These are phyloP conservation scores for Aphodius granarius DNA, from an alignment of 2,888 invertebrate species.

Conservation along the genomic window DNA sequence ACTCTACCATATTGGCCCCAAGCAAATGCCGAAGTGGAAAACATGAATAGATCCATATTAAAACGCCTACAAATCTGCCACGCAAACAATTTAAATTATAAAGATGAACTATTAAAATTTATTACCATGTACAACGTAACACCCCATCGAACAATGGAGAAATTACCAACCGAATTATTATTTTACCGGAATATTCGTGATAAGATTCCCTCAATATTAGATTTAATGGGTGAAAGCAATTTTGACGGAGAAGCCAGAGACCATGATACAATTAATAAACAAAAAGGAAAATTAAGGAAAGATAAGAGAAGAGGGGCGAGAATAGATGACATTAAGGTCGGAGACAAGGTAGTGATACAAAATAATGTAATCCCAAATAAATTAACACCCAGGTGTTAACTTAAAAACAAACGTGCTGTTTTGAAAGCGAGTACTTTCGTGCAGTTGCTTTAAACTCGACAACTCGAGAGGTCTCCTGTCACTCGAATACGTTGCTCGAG, in stretches of 20 bases:
- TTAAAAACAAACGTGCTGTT: too few species aligned
- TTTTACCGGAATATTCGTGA: slow-evolving; percentile 33
- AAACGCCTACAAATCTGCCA: background rate
- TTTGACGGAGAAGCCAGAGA: slow-evolving; percentile 11
- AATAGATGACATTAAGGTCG: background rate
- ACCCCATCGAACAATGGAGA: slow-evolving; percentile 37
- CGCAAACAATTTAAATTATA: background rate
- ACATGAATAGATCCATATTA: slow-evolving; percentile 37
- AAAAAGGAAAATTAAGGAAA: slow-evolving; percentile 23
- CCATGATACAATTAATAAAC: slow-evolving; percentile 16
- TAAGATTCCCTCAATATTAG: slow-evolving; percentile 29
- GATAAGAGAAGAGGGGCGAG: slow-evolving; percentile 17
- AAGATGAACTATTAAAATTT: background rate
- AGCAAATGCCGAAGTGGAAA: slow-evolving; percentile 41
- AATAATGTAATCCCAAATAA: background rate
- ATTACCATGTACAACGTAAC: slow-evolving; percentile 30
- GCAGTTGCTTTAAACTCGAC: too few species aligned
- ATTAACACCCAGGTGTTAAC: background rate
- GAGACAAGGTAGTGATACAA: background rate
- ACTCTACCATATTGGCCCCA: slow-evolving; percentile 31
- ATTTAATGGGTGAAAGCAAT: slow-evolving; percentile 10
- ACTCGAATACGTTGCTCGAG: too few species aligned
- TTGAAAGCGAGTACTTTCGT: too few species aligned
- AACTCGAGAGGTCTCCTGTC: too few species aligned
- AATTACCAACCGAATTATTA: slow-evolving; percentile 35